Evolutionary conservation across 2,113 vertebrate genomes (phyloP), one percentile per base, ranked within the genome.

Genomic region (Cygnus buccinator): DNA sequence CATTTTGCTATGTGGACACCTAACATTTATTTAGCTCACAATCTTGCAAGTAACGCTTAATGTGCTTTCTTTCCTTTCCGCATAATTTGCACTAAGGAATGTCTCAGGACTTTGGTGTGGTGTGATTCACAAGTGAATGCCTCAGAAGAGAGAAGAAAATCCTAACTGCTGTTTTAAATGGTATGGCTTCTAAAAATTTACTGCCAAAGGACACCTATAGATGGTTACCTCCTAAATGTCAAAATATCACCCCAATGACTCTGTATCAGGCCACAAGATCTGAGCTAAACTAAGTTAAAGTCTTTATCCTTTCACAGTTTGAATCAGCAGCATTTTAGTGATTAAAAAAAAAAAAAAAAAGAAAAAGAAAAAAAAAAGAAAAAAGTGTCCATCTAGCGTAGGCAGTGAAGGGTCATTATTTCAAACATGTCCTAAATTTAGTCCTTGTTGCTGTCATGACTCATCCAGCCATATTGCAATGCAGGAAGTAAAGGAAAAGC

Each of bases 391-490:
- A 46, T 46, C 87, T 89, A 95, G 35, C 0, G 0, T 31, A 91
- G 50, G 37, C 55, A 86, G 9, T 44, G 57, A 76, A 71, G 37
- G 78, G n/a, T 83, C 80, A 84, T 93, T 87, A 68, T 65, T 95
- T 94, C 39, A 88, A 74, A 94, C 31, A 43, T 58, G 18, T 80
- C 75, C 82, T 95, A 90, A 93, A 77, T 94, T 94, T 94, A 96
- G 75, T 77, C 67, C 43, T 94, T 88, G 72, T 46, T 95, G 66
- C 55, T 86, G 43, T 67, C 91, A 50, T 91, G 87, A 95, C 66
- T 95, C 91, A 96, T 44, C 13, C 44, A 67, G 59, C 59, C 46
- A 74, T 67, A 88, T 52, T 4, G 3, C 46, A 59, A 83, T 77
- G 57, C 59, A 92, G 72, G 82, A 91, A 91, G 46, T 26, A 96